A percentile compares a stretch with the other conserved stretches of the same genome.
These are phyloP conservation scores for Sterna hirundo DNA, from an alignment of 2,113 vertebrate genomes.

Conservation along the genomic window DNA sequence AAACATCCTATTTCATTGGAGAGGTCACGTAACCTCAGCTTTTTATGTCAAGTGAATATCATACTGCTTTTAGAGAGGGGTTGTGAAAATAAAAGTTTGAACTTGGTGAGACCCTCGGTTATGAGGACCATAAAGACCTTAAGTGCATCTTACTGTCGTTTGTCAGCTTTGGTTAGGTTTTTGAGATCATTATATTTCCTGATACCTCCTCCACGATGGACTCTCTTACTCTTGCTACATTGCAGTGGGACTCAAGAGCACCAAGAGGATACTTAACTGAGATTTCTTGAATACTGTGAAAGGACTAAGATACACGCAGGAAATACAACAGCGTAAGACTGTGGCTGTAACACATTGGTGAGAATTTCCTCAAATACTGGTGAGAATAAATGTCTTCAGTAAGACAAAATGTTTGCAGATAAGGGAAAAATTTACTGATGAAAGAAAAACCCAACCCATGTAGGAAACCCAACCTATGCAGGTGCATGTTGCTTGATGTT, in stretches of 20 bases:
- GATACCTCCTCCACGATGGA: rapidly evolving
- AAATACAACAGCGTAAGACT: neutral
- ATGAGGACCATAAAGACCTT: neutral
- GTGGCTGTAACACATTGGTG: neutral
- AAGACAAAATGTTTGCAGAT: neutral
- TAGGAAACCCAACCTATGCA: neutral
- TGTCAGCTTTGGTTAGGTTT: neutral
- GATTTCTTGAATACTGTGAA: neutral
- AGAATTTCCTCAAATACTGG: neutral
- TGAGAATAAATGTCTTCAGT: neutral
- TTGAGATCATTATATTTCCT: neutral
- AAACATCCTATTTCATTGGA: neutral
- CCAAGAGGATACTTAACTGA: neutral
- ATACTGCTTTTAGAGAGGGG: neutral
- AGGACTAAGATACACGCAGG: neutral
- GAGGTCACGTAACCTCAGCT: neutral
- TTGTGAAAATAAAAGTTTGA: neutral
- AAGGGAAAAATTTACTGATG: neutral
- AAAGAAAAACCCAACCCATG: neutral
- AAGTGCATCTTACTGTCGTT: neutral
- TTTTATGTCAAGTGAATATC: neutral
- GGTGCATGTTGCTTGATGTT: neutral
- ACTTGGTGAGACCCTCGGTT: neutral
- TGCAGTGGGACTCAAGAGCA: neutral
- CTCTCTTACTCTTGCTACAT: neutral